Percentiles rank a stretch among this genome's conserved stretches.
phyloP scores from a whole-genome alignment of 2,888 invertebrate genomes.

The Monopis laevigella region DNA sequence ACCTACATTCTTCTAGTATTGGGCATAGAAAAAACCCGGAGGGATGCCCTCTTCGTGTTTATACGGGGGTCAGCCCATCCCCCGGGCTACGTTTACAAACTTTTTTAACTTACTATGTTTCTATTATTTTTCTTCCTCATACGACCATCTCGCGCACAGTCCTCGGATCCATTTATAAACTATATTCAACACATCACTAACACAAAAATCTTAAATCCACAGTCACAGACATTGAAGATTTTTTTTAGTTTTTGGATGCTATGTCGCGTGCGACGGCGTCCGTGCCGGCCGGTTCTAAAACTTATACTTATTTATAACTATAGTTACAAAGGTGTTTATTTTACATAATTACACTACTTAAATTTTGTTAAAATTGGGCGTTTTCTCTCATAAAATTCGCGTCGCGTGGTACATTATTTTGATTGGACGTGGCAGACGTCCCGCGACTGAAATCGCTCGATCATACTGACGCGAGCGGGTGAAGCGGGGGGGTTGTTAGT shows the following conservation, averaged over 20 bases:
- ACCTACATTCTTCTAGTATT: conserved; percentile 30
- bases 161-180: conserved; percentile 57
- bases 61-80: neutral
- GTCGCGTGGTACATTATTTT: conserved; percentile 45
- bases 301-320: too few relatives aligned
- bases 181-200: conserved; percentile 31
- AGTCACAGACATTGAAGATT: conserved; percentile 56
- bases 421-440: conserved; percentile 13
- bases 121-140: conserved; percentile 66
- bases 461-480: conserved; percentile 43
- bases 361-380: conserved; percentile 39
- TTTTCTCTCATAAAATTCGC: conserved; percentile 49
- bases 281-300: conserved; percentile 73
- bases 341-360: conserved; percentile 65
- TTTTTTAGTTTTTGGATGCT: conserved; percentile 41
- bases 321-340: too few relatives aligned
- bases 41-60: neutral
- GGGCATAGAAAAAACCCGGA: neutral
- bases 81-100: neutral
- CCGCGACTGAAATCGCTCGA: conserved; percentile 58
- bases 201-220: too few relatives aligned
- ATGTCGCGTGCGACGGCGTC: conserved; percentile 67
- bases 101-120: conserved; percentile 54
- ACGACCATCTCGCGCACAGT: conserved; percentile 62
- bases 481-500: conserved; percentile 30